Base-by-base conservation (phyloP, 2,888 invertebrate genomes). In the Hydriomena furcata region DNA sequence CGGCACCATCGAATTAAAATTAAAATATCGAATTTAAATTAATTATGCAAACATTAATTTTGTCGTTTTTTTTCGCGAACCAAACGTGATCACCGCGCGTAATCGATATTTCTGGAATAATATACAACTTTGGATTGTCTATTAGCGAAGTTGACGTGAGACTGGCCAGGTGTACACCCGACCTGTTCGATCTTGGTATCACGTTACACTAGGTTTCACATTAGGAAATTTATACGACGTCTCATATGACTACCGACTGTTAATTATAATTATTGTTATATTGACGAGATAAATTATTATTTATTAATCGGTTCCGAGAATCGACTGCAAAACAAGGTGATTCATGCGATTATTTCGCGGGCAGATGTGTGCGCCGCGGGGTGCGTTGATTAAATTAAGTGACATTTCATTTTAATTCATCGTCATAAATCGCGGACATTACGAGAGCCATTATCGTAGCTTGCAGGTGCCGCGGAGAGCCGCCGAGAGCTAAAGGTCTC, bases 241-340 rank as follows among this genome's bases (percentile, higher is more conserved):
- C 86, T 88, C 89, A 71, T 76, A 76, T 85, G 80, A 86, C 88
- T 85, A 86, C 84, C 70, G 81, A 79, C 80, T 81, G 82, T 77
- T 85, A 83, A 86, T 88, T 84, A 88, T 84, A 86, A 86, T 89
- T 84, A 88, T 87, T 86, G 81, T 84, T 84, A 84, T 88, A 88
- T 84, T 78, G 79, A 76, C 65, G 71, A 82, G 76, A 84, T 89
- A 86, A 85, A 84, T 84, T 82, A 84, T 81, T 76, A 73, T 82
- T 84, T 84, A 84, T 82, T 85, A 82, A 84, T 84, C 76, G 79
- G 62, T 86, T 86, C 86, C 73, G 64, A 81, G 88, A 87, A 88
- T 69, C 63, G 69, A 76, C 77, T 82, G 85, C 86, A 88, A 88
- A 89, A 89, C 89, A 89, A 86, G 76, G 68, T 89, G 88, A 89